phyloP scores from a whole-genome alignment of 2,888 invertebrate genomes.

The Orchesella flavescens region DNA sequence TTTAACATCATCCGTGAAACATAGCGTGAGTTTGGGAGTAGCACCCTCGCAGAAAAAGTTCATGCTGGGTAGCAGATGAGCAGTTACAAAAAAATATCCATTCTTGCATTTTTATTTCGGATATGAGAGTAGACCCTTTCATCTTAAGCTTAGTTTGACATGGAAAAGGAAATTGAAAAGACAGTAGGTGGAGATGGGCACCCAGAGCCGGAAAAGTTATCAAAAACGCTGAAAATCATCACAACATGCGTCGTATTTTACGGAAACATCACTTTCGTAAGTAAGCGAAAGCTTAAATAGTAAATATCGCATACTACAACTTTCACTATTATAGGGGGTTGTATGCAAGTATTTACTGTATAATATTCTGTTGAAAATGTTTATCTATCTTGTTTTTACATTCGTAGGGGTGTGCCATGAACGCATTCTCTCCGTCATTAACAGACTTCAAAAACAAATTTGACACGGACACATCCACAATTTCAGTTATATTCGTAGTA shows the following conservation, averaged over 20 bases:
- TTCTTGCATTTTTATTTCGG: too few species aligned
- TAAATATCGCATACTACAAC: too few species aligned
- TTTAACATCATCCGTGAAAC: too few species aligned
- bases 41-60: too few species aligned
- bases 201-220: neutral
- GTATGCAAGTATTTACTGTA: neutral
- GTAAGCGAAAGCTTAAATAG: neutral
- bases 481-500: constrained; percentile 46
- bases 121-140: too few species aligned
- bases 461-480: constrained; percentile 35
- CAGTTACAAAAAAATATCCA: too few species aligned
- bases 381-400: neutral
- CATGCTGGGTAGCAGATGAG: too few species aligned
- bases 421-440: constrained; percentile 49
- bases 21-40: too few species aligned
- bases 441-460: constrained; percentile 59
- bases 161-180: too few species aligned
- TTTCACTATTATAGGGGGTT: neutral
- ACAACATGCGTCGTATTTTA: constrained; percentile 56
- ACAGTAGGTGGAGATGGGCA: too few species aligned
- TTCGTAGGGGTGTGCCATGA: constrained; percentile 57
- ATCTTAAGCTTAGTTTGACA: too few species aligned
- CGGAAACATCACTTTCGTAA: constrained; percentile 54
- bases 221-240: constrained; percentile 33
- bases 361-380: too few species aligned